Conservation (phyloP, 2,888 invertebrate species). For the Salticus scenicus region DNA sequence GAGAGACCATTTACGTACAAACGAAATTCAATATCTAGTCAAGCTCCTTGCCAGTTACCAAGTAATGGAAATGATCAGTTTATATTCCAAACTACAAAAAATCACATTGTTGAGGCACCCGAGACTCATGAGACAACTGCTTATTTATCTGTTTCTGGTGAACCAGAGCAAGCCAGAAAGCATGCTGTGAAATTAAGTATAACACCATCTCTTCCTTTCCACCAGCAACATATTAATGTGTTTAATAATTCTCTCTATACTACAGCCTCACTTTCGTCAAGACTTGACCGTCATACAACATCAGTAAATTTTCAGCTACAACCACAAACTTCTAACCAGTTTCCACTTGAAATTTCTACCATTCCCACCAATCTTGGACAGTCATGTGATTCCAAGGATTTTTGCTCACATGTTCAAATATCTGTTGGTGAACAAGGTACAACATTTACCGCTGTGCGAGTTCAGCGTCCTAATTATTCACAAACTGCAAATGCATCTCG, state of each 20-base stretch:
- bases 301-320: slow-evolving; percentile 63
- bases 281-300: slow-evolving; percentile 58
- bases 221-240: slow-evolving; percentile 46
- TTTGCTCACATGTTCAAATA: slow-evolving; percentile 64
- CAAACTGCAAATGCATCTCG: neutral
- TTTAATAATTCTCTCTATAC: slow-evolving; percentile 41
- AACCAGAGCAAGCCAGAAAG: slow-evolving; percentile 17
- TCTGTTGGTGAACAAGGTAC: slow-evolving; percentile 57
- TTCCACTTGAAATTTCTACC: slow-evolving; percentile 58
- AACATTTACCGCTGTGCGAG: slow-evolving; percentile 55
- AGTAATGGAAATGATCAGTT: slow-evolving; percentile 23
- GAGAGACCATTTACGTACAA: slow-evolving; percentile 37
- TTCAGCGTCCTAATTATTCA: slow-evolving; percentile 37
- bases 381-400: slow-evolving; percentile 35
- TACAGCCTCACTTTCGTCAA: slow-evolving; percentile 38
- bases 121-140: neutral
- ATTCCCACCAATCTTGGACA: slow-evolving; percentile 46
- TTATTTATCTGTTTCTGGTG: neutral
- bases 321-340: slow-evolving; percentile 52
- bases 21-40: slow-evolving; percentile 16
- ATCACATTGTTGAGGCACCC: slow-evolving; percentile 23
- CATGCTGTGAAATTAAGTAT: slow-evolving; percentile 61
- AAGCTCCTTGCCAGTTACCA: slow-evolving; percentile 7
- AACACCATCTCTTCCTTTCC: slow-evolving; percentile 52
- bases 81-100: slow-evolving; percentile 58